These are phyloP conservation scores for Ameiurus melas DNA, from an alignment of 2,113 vertebrate genomes.

Conservation along the genomic window DNA sequence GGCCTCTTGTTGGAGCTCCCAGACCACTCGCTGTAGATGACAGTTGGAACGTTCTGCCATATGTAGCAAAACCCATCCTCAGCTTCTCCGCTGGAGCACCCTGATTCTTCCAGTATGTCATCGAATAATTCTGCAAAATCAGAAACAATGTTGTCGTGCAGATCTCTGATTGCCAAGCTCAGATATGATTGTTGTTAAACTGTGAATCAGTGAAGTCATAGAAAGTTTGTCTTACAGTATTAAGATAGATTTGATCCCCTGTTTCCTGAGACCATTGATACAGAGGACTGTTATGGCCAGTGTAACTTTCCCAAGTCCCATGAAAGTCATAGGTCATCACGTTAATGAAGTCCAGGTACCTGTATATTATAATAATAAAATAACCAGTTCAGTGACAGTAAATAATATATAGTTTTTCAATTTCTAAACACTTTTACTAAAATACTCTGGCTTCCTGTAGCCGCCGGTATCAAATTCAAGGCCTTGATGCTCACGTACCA, in stretches of 20 bases:
- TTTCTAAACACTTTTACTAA: too few relatives aligned
- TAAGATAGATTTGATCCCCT: conserved; percentile 50
- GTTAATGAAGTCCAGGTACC: conserved; percentile 73
- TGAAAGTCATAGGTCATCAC: conserved; percentile 80
- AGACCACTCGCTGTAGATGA: conserved; percentile 40
- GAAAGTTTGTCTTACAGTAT: conserved; percentile 61
- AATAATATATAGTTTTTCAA: conserved; percentile 12
- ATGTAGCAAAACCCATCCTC: conserved; percentile 72
- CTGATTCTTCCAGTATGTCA: conserved; percentile 72
- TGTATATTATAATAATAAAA: conserved; percentile 45
- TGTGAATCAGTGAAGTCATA: background rate
- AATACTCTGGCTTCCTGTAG: too few relatives aligned
- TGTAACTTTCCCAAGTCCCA: conserved; percentile 69
- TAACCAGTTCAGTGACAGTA: conserved; percentile 62
- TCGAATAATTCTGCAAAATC: conserved; percentile 65
- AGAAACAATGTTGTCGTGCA: background rate
- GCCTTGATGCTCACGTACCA: too few relatives aligned
- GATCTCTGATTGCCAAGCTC: background rate
- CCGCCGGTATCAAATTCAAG: too few relatives aligned
- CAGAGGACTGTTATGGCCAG: conserved; percentile 76
- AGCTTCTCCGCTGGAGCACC: conserved; percentile 72
- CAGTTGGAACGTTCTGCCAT: conserved; percentile 72
- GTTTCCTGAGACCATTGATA: conserved; percentile 52
- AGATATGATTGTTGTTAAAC: background rate
- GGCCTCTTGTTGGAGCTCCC: conserved; percentile 59